Evolutionary conservation across 2,797 vertebrate genomes (phyloP).

Genomic region (Aphelocoma californica): DNA sequence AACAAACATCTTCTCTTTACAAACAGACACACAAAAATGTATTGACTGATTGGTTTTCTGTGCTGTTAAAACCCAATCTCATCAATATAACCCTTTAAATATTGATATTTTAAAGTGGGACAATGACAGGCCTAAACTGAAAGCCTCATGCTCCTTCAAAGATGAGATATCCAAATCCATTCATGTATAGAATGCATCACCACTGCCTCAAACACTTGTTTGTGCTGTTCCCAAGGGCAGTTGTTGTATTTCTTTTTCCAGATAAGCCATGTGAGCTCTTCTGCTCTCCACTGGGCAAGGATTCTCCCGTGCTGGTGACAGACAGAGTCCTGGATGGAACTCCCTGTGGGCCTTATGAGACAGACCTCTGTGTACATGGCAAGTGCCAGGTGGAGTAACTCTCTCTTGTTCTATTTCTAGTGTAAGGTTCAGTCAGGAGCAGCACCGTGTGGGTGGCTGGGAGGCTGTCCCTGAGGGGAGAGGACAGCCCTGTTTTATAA

Average conservation of each 20-base stretch:
- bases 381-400: constrained; percentile 88
- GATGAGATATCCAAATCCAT: neutral
- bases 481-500: neutral
- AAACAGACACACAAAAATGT: neutral
- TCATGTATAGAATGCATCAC: neutral
- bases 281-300: constrained; percentile 87
- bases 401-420: constrained; percentile 17
- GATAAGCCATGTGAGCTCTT: constrained; percentile 93
- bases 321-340: constrained; percentile 94
- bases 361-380: constrained; percentile 92
- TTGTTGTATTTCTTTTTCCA: constrained; percentile 51
- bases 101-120: neutral
- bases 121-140: neutral
- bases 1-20: neutral
- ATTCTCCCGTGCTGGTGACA: constrained; percentile 83
- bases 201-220: neutral
- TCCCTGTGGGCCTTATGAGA: constrained; percentile 92
- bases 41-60: neutral
- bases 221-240: neutral
- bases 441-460: neutral
- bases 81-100: neutral
- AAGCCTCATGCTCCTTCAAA: neutral
- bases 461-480: neutral
- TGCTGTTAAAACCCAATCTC: neutral
- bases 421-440: neutral